Conservation (phyloP, 2,113 vertebrate genomes). For the Macrotis lagotis region DNA sequence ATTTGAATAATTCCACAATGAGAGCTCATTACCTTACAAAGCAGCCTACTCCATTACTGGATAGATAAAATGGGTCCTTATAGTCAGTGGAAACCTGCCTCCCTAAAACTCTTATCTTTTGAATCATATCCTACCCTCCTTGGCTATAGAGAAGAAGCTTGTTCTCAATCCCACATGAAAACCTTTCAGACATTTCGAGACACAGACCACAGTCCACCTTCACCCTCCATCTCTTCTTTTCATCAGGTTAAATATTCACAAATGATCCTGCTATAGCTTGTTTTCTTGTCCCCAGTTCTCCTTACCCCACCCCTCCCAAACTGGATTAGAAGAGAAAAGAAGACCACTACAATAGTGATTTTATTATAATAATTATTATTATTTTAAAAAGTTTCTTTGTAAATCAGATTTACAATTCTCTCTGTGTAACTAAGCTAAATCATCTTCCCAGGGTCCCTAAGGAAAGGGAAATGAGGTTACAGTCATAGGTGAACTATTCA, state of each 20-base stretch:
- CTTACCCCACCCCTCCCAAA: background rate
- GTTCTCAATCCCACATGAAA: background rate
- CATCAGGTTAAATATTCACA: background rate
- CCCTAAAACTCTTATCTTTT: background rate
- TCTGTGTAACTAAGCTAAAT: background rate
- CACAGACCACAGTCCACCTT: background rate
- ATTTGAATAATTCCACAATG: background rate
- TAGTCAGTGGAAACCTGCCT: background rate
- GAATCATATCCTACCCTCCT: background rate
- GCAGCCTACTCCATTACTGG: background rate
- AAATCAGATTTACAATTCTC: background rate
- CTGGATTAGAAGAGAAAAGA: background rate
- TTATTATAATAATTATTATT: conserved; percentile 1
- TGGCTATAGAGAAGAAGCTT: background rate
- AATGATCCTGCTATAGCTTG: background rate
- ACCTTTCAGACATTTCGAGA: background rate
- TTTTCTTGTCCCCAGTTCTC: background rate
- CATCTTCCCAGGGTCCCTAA: background rate
- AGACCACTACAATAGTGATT: background rate
- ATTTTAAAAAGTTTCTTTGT: background rate
- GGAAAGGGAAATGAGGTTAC: background rate
- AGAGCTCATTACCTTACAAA: background rate
- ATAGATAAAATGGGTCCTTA: background rate
- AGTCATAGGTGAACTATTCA: background rate
- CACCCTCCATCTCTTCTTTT: background rate